phyloP scores from a whole-genome alignment of 2,113 vertebrate species.

The Podiceps cristatus region DNA sequence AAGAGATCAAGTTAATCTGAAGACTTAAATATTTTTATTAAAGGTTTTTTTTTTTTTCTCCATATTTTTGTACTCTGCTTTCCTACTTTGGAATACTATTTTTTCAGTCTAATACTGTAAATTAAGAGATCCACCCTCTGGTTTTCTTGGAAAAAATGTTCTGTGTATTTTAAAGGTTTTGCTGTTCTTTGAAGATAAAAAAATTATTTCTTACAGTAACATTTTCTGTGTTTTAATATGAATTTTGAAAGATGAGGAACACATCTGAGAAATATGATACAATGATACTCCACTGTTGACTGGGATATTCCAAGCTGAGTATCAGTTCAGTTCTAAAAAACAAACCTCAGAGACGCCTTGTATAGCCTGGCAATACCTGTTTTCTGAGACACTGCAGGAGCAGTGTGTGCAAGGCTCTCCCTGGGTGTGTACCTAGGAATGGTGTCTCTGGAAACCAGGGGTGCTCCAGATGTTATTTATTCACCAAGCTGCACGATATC shows the following conservation, averaged over 20 bases:
- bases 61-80: slow-evolving; percentile 34
- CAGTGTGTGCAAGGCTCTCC: background rate
- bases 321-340: background rate
- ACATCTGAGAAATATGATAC: background rate
- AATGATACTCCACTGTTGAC: background rate
- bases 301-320: background rate
- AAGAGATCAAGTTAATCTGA: background rate
- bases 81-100: background rate
- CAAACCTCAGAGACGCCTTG: background rate
- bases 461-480: background rate
- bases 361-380: background rate
- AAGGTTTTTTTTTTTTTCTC: background rate
- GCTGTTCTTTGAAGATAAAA: background rate
- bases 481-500: background rate
- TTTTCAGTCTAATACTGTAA: background rate
- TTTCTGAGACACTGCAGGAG: background rate
- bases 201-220: background rate
- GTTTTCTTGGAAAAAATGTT: background rate
- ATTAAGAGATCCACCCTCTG: background rate
- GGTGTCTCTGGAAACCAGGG: background rate
- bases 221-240: background rate
- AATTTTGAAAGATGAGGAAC: background rate
- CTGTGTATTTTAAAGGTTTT: background rate
- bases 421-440: background rate
- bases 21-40: slow-evolving; percentile 32